These are phyloP conservation scores for Gopherus flavomarginatus DNA, from an alignment of 2,113 vertebrate genomes.

Conservation along the genomic window DNA sequence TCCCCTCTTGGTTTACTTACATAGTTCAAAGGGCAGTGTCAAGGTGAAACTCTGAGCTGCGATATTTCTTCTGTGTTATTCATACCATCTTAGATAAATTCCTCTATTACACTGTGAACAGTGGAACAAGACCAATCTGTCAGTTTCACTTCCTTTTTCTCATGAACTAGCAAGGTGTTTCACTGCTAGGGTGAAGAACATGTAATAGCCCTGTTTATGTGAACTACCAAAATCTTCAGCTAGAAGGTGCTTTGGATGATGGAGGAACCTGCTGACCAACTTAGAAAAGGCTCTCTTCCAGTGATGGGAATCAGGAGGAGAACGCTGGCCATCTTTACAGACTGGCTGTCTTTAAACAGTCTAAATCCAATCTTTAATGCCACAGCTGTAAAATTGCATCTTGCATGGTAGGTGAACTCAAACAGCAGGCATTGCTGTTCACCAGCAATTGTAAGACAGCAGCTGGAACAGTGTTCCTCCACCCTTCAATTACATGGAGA, in stretches of 20 bases:
- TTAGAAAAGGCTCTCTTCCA: neutral
- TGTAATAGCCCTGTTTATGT: neutral
- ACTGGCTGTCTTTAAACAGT: neutral
- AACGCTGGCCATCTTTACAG: neutral
- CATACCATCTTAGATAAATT: neutral
- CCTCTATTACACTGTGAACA: neutral
- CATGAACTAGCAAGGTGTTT: neutral
- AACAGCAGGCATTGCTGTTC: neutral
- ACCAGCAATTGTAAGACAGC: conserved; percentile 1
- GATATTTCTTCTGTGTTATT: neutral
- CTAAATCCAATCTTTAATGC: neutral
- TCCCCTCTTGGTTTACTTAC: neutral
- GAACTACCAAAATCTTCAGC: neutral
- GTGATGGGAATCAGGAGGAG: neutral
- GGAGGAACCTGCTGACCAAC: neutral
- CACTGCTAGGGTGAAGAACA: neutral
- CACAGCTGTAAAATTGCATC: neutral
- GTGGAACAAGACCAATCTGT: neutral
- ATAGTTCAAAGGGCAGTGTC: neutral
- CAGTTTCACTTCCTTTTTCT: neutral
- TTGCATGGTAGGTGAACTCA: neutral
- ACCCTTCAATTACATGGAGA: neutral
- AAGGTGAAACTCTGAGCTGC: fast-evolving
- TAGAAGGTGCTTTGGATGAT: neutral
- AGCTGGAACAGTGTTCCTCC: neutral